Conservation (phyloP, 53 echinoderm and acorn worm genomes). For the Astropecten irregularis region DNA sequence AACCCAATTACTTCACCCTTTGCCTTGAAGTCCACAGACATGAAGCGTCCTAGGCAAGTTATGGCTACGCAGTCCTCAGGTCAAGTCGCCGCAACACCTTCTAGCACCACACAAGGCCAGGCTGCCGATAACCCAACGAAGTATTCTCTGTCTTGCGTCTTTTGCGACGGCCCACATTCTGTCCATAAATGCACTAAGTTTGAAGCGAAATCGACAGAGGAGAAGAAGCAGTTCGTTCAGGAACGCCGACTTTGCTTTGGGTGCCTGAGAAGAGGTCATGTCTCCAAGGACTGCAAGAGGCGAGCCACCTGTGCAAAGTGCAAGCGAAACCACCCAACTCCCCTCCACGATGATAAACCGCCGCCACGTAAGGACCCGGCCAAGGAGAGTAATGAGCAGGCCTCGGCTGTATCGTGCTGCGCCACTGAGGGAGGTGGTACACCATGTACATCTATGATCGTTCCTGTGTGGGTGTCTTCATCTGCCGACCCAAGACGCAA, state of each 20-base stretch:
- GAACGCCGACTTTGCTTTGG: conserved; percentile 37
- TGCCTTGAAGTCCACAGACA: conserved; percentile 1
- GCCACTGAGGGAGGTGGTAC: background rate
- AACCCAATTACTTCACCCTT: conserved; percentile 63
- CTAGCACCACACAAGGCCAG: background rate
- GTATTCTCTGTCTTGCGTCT: conserved; percentile 1
- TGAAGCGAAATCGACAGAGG: background rate
- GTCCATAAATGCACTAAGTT: conserved; percentile 38
- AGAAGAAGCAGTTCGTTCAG: conserved; percentile 21
- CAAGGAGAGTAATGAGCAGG: background rate
- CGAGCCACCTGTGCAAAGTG: conserved; percentile 40
- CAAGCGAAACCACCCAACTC: conserved; percentile 31
- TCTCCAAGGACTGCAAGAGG: conserved; percentile 31
- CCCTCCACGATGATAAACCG: conserved; percentile 28
- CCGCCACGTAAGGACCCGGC: background rate
- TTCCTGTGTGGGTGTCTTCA: conserved; percentile 37
- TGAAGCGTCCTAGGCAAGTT: background rate
- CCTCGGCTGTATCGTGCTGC: too few relatives aligned
- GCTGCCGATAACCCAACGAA: background rate
- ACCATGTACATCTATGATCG: background rate
- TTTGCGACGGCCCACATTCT: conserved; percentile 44
- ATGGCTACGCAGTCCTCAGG: background rate
- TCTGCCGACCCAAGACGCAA: background rate
- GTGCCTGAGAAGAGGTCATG: conserved; percentile 44
- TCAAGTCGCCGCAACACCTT: background rate